phyloP scores from a whole-genome alignment of 2,888 invertebrate species.

The Himalopsyche tibetana region DNA sequence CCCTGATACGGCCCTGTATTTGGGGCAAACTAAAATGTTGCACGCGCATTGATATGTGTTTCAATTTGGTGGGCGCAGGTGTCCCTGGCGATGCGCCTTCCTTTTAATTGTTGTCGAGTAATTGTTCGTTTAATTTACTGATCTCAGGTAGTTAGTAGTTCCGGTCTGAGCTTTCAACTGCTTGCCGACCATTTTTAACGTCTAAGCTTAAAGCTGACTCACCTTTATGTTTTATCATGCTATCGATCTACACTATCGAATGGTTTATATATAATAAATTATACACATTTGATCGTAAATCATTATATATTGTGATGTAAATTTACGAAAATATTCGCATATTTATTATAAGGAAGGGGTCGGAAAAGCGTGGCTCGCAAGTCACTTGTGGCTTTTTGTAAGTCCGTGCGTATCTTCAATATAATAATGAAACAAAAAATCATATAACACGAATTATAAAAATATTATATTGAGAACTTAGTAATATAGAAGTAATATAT shows the following conservation, averaged over 20 bases:
- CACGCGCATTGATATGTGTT: slow-evolving; percentile 45
- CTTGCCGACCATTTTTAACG: not conserved
- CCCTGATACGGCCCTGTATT: not conserved
- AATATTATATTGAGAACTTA: no score
- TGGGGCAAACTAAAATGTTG: not conserved
- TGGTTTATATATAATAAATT: not conserved
- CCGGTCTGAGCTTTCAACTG: slow-evolving; percentile 40
- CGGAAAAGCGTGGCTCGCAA: no score
- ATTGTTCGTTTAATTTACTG: slow-evolving; percentile 55
- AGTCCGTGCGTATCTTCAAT: no score
- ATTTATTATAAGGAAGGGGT: no score
- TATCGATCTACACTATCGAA: not conserved
- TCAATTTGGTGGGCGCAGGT: slow-evolving; percentile 55
- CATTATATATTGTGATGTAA: not conserved
- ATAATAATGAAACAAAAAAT: no score
- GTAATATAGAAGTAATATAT: no score
- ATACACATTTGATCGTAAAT: not conserved
- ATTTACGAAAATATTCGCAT: no score
- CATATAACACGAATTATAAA: no score
- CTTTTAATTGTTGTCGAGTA: slow-evolving; percentile 58
- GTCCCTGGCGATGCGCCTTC: slow-evolving; percentile 50
- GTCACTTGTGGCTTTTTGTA: no score
- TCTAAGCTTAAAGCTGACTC: slow-evolving; percentile 11
- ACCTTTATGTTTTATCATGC: not conserved
- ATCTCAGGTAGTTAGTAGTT: slow-evolving; percentile 27